Percentiles rank a stretch among this genome's conserved stretches.
phyloP scores from a whole-genome alignment of 2,888 invertebrate genomes.

The Dromius quadrimaculatus region DNA sequence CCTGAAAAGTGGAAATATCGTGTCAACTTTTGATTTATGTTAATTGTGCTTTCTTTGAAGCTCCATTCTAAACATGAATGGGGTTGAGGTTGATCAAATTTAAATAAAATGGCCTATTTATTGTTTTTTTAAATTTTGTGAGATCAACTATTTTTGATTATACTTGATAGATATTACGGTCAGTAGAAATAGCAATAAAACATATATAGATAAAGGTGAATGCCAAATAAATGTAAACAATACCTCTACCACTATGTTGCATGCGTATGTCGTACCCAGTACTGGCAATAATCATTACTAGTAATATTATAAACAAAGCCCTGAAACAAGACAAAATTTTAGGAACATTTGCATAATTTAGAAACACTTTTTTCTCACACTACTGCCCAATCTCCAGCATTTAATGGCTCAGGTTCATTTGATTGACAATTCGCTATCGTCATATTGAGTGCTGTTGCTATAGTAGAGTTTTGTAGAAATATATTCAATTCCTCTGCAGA shows the following conservation, averaged over 20 bases:
- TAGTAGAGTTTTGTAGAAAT: not conserved
- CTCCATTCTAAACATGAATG: too few relatives aligned
- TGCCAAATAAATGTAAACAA: too few relatives aligned
- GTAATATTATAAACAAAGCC: conserved; percentile 50
- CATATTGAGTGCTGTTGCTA: not conserved
- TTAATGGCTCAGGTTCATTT: conserved; percentile 27
- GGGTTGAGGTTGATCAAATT: too few relatives aligned
- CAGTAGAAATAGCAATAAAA: too few relatives aligned
- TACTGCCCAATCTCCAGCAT: conserved; percentile 29
- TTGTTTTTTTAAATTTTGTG: too few relatives aligned
- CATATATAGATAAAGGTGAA: too few relatives aligned
- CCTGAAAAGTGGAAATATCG: too few relatives aligned
- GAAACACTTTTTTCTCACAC: conserved; percentile 42
- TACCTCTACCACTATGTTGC: conserved; percentile 54
- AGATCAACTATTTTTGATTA: too few relatives aligned
- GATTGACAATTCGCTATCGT: conserved; percentile 33
- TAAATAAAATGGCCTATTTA: too few relatives aligned
- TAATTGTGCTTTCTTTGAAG: too few relatives aligned
- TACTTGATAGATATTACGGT: too few relatives aligned
- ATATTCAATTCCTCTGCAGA: conserved; percentile 22
- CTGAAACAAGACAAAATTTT: conserved; percentile 42
- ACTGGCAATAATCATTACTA: conserved; percentile 52
- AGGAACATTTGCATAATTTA: not conserved
- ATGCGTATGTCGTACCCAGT: conserved; percentile 55
- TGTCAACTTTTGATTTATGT: too few relatives aligned